Evolutionary conservation across 2,797 vertebrate species (phyloP), one percentile per base, ranked within the genome.

Genomic region (Clamator glandarius): DNA sequence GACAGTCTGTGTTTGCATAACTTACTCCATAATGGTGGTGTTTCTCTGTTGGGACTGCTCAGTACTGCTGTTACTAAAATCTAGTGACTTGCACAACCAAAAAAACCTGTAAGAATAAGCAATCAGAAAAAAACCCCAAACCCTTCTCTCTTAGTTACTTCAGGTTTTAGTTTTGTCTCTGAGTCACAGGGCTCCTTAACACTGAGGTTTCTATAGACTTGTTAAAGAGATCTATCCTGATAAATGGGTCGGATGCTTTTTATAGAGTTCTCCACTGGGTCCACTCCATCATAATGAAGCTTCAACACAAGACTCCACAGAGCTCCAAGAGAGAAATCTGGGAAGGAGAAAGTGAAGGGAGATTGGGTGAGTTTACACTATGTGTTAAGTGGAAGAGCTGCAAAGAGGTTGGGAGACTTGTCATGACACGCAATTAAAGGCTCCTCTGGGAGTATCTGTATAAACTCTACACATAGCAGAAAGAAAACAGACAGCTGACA

Each of bases 381-480:
- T 4, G 96, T 94, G 96, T 97, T 97, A 96, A 96, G 96, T 96
- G 94, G 94, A 93, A 89, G 94, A 96, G 85, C 96, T 92, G 96
- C 96, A 95, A 92, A 96, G 89, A 96, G 96, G 92, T 96, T 97
- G 96, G 96, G 95, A 95, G 96, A 93, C 95, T 96, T 97, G 96
- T 97, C 96, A 96, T 96, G 96, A 97, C 95, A 95, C 89, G 94
- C 96, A 97, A 97, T 97, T 97, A 97, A 97, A 95, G 93, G 96
- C 93, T 94, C 96, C 96, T 93, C 87, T 82, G 94, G 96, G 96
- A 97, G 95, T 80, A 95, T 91, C 95, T 94, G 95, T 94, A 94
- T 96, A 90, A 96, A 95, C 95, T 96, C 93, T 84, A 35, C 91
- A 86, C 61, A 51, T 36, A 92, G 76, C 70, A 93, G 94, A 97